Conservation (phyloP, 2,888 invertebrate species). For the Ashinkailepas kermadecensis region DNA sequence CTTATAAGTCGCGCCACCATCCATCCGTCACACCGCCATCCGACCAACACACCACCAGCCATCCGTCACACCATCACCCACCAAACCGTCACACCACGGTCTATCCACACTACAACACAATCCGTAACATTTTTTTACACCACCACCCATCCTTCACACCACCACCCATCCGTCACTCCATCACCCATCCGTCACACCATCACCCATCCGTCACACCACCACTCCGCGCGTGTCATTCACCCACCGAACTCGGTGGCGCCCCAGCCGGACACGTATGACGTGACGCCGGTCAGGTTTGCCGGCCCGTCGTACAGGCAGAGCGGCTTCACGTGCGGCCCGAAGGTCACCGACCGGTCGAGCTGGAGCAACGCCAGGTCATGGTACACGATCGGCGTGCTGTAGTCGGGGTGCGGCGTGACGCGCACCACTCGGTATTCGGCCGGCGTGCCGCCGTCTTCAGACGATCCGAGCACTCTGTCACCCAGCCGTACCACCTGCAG, state of each 20-base stretch:
- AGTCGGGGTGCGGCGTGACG: constrained; percentile 1
- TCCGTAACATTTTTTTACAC: not conserved
- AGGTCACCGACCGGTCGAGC: not conserved
- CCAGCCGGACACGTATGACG: not conserved
- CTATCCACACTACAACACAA: not conserved
- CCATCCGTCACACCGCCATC: too few species aligned
- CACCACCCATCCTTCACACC: not conserved
- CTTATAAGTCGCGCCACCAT: too few species aligned
- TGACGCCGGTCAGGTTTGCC: not conserved
- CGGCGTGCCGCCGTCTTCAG: not conserved
- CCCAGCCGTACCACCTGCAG: constrained; percentile 9
- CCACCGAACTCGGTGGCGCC: not conserved
- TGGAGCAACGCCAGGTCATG: constrained; percentile 23
- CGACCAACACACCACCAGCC: too few species aligned
- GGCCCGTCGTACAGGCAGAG: not conserved
- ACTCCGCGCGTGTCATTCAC: not conserved
- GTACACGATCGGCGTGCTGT: not conserved
- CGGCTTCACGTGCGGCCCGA: not conserved
- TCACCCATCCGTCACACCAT: not conserved
- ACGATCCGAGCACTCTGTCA: not conserved
- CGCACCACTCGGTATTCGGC: not conserved
- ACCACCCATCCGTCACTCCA: not conserved
- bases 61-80: too few species aligned
- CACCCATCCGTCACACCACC: too few species aligned
- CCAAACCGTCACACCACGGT: not conserved